These are phyloP conservation scores for Rhamnusium bicolor DNA, from an alignment of 2,888 invertebrate species.

Conservation along the genomic window DNA sequence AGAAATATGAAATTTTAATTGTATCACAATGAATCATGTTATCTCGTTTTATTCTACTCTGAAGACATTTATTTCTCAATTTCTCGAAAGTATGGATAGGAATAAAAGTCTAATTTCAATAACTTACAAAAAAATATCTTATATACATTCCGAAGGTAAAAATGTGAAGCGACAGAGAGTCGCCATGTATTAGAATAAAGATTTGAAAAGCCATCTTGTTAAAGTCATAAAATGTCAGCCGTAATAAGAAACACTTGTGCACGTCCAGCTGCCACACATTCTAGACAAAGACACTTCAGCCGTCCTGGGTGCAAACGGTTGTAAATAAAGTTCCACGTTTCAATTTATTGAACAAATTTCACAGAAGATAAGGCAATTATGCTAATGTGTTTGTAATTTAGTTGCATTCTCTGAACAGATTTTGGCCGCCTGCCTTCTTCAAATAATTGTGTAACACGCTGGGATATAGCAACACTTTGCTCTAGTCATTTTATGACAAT, in stretches of 20 bases:
- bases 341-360: slow-evolving; percentile 35
- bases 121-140: not conserved
- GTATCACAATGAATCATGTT: too few species aligned
- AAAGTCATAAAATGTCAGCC: slow-evolving; percentile 51
- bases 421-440: not conserved
- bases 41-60: too few species aligned
- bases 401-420: slow-evolving; percentile 19
- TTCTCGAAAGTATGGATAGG: too few species aligned
- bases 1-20: too few species aligned
- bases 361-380: slow-evolving; percentile 38
- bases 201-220: slow-evolving; percentile 50
- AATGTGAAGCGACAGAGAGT: slow-evolving; percentile 18
- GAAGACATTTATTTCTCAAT: too few species aligned
- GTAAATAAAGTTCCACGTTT: slow-evolving; percentile 33
- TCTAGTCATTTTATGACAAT: too few species aligned
- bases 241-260: slow-evolving; percentile 52
- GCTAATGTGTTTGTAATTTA: slow-evolving; percentile 39
- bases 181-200: slow-evolving; percentile 37
- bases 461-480: not conserved
- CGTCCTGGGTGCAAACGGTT: slow-evolving; percentile 25
- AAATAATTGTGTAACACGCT: not conserved
- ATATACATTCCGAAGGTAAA: slow-evolving; percentile 1
- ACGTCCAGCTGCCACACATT: slow-evolving; percentile 52
- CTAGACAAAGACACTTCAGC: slow-evolving; percentile 48
- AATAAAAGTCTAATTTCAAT: too few species aligned